These are phyloP conservation scores for Chiroxiphia lanceolata DNA, from an alignment of 2,797 vertebrate species.

Conservation along the genomic window DNA sequence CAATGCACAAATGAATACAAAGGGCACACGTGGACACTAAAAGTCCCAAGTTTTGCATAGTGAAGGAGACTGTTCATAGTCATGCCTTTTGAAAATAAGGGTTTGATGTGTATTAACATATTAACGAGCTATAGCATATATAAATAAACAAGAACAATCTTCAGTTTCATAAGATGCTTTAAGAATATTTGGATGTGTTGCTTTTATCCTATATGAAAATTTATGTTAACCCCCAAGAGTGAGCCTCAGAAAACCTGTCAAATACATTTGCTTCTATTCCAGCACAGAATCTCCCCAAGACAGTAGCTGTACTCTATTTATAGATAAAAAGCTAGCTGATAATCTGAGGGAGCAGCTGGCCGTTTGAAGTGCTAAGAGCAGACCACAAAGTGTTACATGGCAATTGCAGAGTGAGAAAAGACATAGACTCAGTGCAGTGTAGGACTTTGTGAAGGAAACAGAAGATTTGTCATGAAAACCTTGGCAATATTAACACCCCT, in stretches of 20 bases:
- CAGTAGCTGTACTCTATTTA: neutral
- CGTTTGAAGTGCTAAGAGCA: conserved; percentile 22
- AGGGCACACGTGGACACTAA: neutral
- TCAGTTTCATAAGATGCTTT: neutral
- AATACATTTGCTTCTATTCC: neutral
- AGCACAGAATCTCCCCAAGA: neutral
- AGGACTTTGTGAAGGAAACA: neutral
- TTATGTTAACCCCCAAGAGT: neutral
- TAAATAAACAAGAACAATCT: neutral
- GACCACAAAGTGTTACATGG: neutral
- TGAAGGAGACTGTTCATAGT: neutral
- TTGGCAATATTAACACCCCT: neutral
- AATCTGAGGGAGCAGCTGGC: conserved; percentile 9
- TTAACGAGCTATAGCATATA: neutral
- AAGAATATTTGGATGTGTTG: neutral
- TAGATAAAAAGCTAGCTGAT: conserved; percentile 10
- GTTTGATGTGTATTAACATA: neutral
- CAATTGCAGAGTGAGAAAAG: neutral
- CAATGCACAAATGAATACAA: neutral
- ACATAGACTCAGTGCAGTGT: neutral
- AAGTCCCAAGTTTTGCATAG: neutral
- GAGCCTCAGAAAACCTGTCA: neutral
- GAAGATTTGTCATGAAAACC: neutral
- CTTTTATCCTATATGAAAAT: neutral
- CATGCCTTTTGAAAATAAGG: neutral